Conservation (phyloP, 2,888 invertebrate genomes). For the Dryomyza anilis region DNA sequence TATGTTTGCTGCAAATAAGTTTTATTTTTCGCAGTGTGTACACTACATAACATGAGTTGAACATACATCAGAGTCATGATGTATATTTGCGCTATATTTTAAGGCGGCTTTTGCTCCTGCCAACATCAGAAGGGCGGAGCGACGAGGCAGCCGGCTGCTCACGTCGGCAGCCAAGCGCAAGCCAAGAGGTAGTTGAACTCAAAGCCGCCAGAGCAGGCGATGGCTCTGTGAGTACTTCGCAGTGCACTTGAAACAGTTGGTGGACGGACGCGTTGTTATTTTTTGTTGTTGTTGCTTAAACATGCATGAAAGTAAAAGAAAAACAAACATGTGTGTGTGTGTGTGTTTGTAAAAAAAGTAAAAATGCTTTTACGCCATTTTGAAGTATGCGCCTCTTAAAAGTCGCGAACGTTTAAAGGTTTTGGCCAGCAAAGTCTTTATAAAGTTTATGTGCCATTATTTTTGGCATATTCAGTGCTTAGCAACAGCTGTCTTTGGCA, state of each 20-base stretch:
- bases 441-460: too few species aligned
- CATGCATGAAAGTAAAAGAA: too few species aligned
- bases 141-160: not conserved
- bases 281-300: too few species aligned
- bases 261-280: too few species aligned
- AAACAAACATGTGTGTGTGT: not conserved
- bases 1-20: too few species aligned
- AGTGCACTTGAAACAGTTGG: slow-evolving; percentile 12
- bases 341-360: not conserved
- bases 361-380: not conserved
- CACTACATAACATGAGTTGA: not conserved
- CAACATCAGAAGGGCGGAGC: not conserved
- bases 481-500: too few species aligned
- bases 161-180: not conserved
- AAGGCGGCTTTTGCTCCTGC: not conserved
- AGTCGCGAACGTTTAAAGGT: too few species aligned
- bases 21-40: too few species aligned
- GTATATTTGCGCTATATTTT: slow-evolving; percentile 3
- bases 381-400: too few species aligned
- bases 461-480: too few species aligned
- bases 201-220: not conserved
- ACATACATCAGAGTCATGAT: not conserved
- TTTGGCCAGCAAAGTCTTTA: too few species aligned
- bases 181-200: slow-evolving; percentile 22
- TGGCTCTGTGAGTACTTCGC: not conserved